Percentiles rank a stretch among this genome's conserved stretches.
phyloP scores from a whole-genome alignment of 2,113 vertebrate genomes.

The Tragulus kanchil region DNA sequence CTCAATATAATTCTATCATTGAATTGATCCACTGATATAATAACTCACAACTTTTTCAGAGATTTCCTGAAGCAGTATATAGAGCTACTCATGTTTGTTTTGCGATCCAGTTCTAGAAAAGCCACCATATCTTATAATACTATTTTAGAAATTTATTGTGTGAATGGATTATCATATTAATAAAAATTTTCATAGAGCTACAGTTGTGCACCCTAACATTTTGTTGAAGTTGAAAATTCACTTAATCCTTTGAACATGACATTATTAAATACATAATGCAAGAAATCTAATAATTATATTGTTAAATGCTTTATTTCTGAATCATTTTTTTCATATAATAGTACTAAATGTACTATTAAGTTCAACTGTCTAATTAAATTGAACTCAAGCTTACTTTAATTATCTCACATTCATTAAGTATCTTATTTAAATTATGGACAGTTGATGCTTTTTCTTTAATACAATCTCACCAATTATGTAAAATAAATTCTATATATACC shows the following conservation, averaged over 20 bases:
- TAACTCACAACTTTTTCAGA: conserved; percentile 3
- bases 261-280: conserved; percentile 62
- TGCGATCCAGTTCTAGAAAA: conserved; percentile 3
- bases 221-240: conserved; percentile 43
- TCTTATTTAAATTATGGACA: conserved; percentile 48
- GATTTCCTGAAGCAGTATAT: background rate
- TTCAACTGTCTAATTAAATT: conserved; percentile 63
- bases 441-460: conserved; percentile 50
- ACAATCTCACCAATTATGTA: background rate
- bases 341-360: conserved; percentile 65
- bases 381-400: conserved; percentile 66
- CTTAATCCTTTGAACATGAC: conserved; percentile 63
- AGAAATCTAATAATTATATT: conserved; percentile 56
- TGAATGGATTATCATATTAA: conserved; percentile 53
- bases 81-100: conserved; percentile 20
- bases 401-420: background rate
- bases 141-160: conserved; percentile 23
- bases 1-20: background rate
- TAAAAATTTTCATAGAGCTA: conserved; percentile 27
- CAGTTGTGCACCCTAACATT: background rate
- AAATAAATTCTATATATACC: conserved; percentile 6
- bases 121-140: background rate
- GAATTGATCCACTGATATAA: background rate
- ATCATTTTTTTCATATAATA: conserved; percentile 36
- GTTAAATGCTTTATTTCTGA: conserved; percentile 65